Percentiles rank a stretch among this genome's conserved stretches.
Evolutionary conservation across 2,888 invertebrate species (phyloP).

Genomic region (Sphecodes monilicornis): DNA sequence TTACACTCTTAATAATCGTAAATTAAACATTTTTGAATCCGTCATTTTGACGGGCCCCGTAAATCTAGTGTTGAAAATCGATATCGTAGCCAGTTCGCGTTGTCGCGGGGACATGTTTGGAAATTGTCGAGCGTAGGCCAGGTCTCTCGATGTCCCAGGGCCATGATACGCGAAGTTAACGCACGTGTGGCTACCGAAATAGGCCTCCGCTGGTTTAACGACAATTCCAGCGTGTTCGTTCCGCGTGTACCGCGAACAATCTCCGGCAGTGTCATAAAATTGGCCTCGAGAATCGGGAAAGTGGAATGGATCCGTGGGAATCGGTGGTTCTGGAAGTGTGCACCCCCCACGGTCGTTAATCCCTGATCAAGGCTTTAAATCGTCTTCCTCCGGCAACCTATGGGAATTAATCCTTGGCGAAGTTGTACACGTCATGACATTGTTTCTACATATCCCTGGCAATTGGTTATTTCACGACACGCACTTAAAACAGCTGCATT

Average conservation of each 20-base stretch:
- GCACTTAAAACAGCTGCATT: too few relatives aligned
- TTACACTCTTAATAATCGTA: too few relatives aligned
- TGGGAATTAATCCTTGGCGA: not conserved
- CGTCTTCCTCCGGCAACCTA: not conserved
- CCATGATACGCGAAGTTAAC: conserved; percentile 59
- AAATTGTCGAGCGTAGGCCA: conserved; percentile 36
- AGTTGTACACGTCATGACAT: not conserved
- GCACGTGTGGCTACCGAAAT: conserved; percentile 43
- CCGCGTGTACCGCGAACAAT: conserved; percentile 36
- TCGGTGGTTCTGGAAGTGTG: not conserved
- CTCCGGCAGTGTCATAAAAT: conserved; percentile 47
- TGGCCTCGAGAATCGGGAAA: conserved; percentile 22
- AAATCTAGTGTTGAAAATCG: too few relatives aligned
- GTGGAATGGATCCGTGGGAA: conserved; percentile 19
- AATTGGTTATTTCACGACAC: too few relatives aligned
- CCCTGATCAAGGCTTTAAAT: conserved; percentile 14
- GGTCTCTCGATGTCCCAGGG: conserved; percentile 32
- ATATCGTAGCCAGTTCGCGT: conserved; percentile 20
- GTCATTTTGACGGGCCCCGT: too few relatives aligned
- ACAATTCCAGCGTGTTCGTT: conserved; percentile 40
- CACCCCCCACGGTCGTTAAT: not conserved
- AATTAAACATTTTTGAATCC: too few relatives aligned
- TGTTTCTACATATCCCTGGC: not conserved
- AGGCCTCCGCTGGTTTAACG: conserved; percentile 61
- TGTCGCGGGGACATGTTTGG: conserved; percentile 35